Evolutionary conservation across 2,113 vertebrate species (phyloP), one percentile per base, ranked within the genome.

Genomic region (Herpetotheres cachinnans): DNA sequence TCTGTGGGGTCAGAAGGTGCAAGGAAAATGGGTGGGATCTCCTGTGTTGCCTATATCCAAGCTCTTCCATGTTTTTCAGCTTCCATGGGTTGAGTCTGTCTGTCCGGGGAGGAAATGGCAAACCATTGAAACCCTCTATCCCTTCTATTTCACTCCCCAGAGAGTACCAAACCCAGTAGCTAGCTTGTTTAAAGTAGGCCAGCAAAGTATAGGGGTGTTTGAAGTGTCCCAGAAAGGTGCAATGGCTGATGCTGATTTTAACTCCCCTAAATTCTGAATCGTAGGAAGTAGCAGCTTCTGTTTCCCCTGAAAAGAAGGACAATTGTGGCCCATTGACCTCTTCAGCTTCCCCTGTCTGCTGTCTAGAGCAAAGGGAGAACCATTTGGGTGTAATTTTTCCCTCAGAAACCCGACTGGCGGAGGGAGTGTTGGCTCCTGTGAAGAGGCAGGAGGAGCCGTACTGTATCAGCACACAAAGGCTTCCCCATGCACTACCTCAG

Each of bases 381-480:
- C 11, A 10, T 25, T 59, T 13, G 4, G 5, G 9, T 18, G 20
- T 16, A 5, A 16, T 21, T 72, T 76, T 50, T 40, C n/a, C 61
- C 7, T 2, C 7, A 47, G 30, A 80, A 73, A 49, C 9, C 40
- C 12, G 0, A 17, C n/a, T 9, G 20, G 22, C 18, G 0, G 0
- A 56, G 46, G 27, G 11, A 77, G 5, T 0, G 9, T 54, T 65
- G 63, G 27, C 26, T 93, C 27, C 32, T 14, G 17, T 3, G 22
- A 82, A 21, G 18, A 76, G 40, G 16, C 36, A 50, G 50, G 14
- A 65, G 13, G 27, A 86, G 9, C 36, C 38, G 78, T 16, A 16
- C 32, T 69, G 34, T 49, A 34, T 16, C 22, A 4, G 21, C n/a
- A 34, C 55, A 30, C 54, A 47, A 50, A 87, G 26, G 7, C 47